phyloP scores from a whole-genome alignment of 2,797 vertebrate species.

The Anolis apletophallus region DNA sequence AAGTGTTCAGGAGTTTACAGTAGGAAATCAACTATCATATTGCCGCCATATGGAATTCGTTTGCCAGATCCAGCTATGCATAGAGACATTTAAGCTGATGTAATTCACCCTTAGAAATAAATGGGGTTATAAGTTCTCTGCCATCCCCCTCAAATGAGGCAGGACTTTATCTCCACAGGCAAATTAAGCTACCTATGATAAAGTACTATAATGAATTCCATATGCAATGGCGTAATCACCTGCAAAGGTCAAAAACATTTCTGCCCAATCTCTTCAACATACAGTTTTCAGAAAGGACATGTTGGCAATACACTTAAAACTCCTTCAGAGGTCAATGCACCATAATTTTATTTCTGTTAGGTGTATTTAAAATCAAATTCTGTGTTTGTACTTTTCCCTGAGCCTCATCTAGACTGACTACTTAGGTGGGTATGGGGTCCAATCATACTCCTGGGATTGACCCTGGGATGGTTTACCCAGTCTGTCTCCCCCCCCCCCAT shows the following conservation, averaged over 20 bases:
- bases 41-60: slow-evolving; percentile 3
- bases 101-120: slow-evolving; percentile 41
- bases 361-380: neutral
- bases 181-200: slow-evolving; percentile 54
- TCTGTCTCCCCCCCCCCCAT: no score
- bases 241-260: slow-evolving; percentile 44
- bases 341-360: neutral
- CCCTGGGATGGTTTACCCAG: no score
- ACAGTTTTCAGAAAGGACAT: slow-evolving; percentile 25
- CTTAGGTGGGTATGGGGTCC: no score
- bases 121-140: slow-evolving; percentile 41
- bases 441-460: no score
- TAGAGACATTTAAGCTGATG: neutral
- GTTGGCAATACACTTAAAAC: neutral
- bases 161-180: slow-evolving; percentile 49
- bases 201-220: slow-evolving; percentile 39
- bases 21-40: slow-evolving; percentile 40
- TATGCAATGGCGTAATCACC: slow-evolving; percentile 46
- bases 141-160: slow-evolving; percentile 46
- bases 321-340: neutral
- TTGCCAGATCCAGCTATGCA: slow-evolving; percentile 31
- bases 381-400: slow-evolving; percentile 41
- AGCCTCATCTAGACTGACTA: no score
- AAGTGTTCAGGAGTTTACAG: slow-evolving; percentile 37
- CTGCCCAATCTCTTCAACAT: slow-evolving; percentile 26